Conservation (phyloP, 2,888 invertebrate species). For the Erebia ligea region DNA sequence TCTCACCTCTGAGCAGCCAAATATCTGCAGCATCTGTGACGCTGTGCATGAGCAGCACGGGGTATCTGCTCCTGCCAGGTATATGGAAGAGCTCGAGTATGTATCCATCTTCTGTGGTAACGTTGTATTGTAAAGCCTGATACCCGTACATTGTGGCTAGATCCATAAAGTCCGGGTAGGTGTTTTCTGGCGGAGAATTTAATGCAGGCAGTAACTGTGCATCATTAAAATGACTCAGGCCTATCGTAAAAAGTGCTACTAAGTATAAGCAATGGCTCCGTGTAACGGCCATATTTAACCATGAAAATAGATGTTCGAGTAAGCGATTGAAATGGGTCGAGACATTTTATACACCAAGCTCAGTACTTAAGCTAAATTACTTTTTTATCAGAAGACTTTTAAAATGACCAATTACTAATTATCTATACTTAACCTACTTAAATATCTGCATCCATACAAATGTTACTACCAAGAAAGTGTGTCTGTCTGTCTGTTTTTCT, state of each 20-base stretch:
- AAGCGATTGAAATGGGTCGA: neutral
- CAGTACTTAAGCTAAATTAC: too few species aligned
- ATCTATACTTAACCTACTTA: too few species aligned
- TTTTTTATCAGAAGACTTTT: too few species aligned
- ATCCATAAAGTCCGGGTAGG: conserved; percentile 38
- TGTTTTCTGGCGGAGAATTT: neutral
- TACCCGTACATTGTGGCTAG: conserved; percentile 44
- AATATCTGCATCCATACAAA: too few species aligned
- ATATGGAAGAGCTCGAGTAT: conserved; percentile 49
- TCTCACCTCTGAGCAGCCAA: conserved; percentile 34
- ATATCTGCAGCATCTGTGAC: conserved; percentile 46
- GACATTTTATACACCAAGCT: neutral
- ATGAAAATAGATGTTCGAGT: neutral
- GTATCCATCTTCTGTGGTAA: conserved; percentile 53
- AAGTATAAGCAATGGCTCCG: neutral
- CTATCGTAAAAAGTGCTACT: neutral
- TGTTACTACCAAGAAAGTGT: too few species aligned
- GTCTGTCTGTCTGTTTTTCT: too few species aligned
- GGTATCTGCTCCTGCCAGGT: conserved; percentile 41
- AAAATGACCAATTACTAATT: too few species aligned
- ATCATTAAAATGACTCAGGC: neutral
- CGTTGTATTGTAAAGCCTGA: conserved; percentile 39
- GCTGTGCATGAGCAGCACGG: conserved; percentile 49
- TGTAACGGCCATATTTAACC: neutral
- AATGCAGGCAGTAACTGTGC: neutral